Base-by-base conservation (phyloP, 2,888 invertebrate genomes). In the Sinotaia quadrata region DNA sequence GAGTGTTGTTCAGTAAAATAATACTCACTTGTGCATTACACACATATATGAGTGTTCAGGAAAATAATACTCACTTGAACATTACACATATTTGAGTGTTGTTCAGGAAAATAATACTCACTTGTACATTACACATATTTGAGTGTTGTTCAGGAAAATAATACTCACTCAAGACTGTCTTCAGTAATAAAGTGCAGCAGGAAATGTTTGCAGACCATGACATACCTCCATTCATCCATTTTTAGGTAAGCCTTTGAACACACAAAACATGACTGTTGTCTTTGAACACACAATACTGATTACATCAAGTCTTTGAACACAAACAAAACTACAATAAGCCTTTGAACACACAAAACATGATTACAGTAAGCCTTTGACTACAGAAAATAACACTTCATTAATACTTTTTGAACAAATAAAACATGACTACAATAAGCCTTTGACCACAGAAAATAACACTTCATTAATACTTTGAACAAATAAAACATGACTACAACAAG, bases 151-250 rank as follows among this genome's bases (percentile, higher is more conserved):
- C 51, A 51, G 51, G 24, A 8, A 21, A 51, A 10, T 21, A 31
- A 31, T 18, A 76, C 81, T 77, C 75, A 86, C 84, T 77, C 77
- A 27, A 76, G 72, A 31, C 80, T 84, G 71, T 82, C 82, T 57
- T 81, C 80, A 31, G 77, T 78, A 61, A 85, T 73, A 69, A 77
- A 86, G 68, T 85, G 86, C 2, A 84, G 74, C 47, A 77, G 71
- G 68, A 84, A 84, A 70, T 82, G 72, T 71, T 86, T 86, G n/a
- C 74, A 76, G 7, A 86, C 76, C 5, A 81, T 78, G 18, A 84
- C 75, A 71, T 84, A 84, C 62, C 83, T 75, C 86, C 86, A 86
- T 7, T 74, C 77, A 59, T 82, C 85, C 68, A 79, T 68, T 37
- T 77, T 56, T 10, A 82, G 78, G 75, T 81, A 85, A 1, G 80